phyloP scores from a whole-genome alignment of 2,888 invertebrate species.

The Congeria kusceri region DNA sequence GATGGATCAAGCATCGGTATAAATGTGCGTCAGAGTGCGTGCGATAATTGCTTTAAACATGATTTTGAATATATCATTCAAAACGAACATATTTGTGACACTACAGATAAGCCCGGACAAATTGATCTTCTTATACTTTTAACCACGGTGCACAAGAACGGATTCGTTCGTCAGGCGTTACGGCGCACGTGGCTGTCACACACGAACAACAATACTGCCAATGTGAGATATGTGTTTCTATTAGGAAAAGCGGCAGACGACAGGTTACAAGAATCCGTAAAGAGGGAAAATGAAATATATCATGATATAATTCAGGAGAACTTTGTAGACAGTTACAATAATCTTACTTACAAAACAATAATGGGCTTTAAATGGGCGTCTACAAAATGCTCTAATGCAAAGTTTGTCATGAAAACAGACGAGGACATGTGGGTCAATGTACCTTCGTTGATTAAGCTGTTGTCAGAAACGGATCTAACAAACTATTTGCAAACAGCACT shows the following conservation, averaged over 20 bases:
- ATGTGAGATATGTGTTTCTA: slow-evolving; percentile 61
- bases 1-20: not conserved
- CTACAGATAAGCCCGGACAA: not conserved
- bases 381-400: slow-evolving; percentile 43
- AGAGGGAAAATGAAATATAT: slow-evolving; percentile 38
- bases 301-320: slow-evolving; percentile 54
- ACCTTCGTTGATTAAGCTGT: slow-evolving; percentile 32
- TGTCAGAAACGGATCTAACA: not conserved
- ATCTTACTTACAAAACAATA: slow-evolving; percentile 61
- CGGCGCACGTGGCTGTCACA: slow-evolving; percentile 59
- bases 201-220: slow-evolving; percentile 42
- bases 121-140: slow-evolving; percentile 56
- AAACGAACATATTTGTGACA: slow-evolving; percentile 52
- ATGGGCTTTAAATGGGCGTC: slow-evolving; percentile 59
- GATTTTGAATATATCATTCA: slow-evolving; percentile 51
- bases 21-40: slow-evolving; percentile 12
- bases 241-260: slow-evolving; percentile 40
- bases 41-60: slow-evolving; percentile 45
- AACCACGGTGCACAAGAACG: slow-evolving; percentile 37
- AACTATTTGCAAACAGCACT: slow-evolving; percentile 53
- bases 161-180: slow-evolving; percentile 42
- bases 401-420: slow-evolving; percentile 61
- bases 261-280: slow-evolving; percentile 13
- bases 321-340: slow-evolving; percentile 54
- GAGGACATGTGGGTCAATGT: slow-evolving; percentile 59